Evolutionary conservation across 2,113 vertebrate genomes (phyloP).

Genomic region (Cardinalis cardinalis): DNA sequence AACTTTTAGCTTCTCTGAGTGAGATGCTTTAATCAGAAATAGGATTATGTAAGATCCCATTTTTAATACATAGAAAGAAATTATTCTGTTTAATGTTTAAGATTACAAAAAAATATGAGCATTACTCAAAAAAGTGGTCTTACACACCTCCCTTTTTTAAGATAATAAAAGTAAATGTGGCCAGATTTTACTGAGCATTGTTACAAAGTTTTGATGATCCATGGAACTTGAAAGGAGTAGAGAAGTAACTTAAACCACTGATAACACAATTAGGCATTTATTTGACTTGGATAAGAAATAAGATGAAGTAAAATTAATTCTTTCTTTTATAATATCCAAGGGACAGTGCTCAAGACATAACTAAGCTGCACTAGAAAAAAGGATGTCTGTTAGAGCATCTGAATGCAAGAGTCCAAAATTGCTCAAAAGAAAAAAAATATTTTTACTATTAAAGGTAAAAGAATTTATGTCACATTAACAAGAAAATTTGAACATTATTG

Average conservation of each 20-base stretch:
- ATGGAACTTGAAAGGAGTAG: neutral
- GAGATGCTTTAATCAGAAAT: conserved; percentile 24
- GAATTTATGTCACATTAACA: neutral
- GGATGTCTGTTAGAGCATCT: neutral
- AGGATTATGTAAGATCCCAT: neutral
- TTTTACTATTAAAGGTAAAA: neutral
- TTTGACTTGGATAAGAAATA: neutral
- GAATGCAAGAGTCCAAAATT: neutral
- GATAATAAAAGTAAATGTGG: neutral
- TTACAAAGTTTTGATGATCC: conserved; percentile 2
- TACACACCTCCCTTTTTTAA: neutral
- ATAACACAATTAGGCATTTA: neutral
- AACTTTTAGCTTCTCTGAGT: neutral
- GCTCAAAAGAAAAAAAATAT: neutral
- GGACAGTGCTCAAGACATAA: neutral
- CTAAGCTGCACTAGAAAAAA: neutral
- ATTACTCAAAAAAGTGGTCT: neutral
- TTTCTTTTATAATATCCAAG: neutral
- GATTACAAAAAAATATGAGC: neutral
- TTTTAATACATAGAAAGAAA: conserved; percentile 13
- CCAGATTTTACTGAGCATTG: neutral
- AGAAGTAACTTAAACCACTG: neutral
- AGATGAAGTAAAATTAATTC: neutral
- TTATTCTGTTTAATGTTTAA: conserved; percentile 9
- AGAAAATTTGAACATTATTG: neutral